Conservation (phyloP, 2,797 vertebrate species). For the Neosilurus mollespiculum region DNA sequence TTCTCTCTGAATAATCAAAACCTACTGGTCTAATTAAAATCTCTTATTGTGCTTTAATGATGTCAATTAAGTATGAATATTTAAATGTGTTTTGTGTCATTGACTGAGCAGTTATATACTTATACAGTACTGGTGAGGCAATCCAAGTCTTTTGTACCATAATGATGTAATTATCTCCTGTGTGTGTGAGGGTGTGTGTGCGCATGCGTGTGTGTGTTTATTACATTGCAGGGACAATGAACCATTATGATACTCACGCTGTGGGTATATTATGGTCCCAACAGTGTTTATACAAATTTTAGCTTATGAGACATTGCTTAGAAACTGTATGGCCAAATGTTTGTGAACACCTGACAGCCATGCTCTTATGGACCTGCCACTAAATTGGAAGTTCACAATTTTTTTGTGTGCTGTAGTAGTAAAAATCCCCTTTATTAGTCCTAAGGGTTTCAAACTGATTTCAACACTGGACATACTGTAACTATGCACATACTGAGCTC, state of each 20-base stretch:
- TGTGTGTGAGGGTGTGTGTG: background rate
- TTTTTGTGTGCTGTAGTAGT: no score
- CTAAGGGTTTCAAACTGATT: no score
- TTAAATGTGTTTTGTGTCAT: conserved; percentile 36
- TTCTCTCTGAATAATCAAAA: background rate
- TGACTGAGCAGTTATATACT: conserved; percentile 21
- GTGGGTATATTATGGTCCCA: background rate
- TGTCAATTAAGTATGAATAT: conserved; percentile 32
- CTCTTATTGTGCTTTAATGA: background rate
- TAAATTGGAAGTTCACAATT: no score
- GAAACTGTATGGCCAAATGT: no score
- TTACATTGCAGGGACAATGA: background rate
- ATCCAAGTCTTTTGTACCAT: conserved; percentile 16
- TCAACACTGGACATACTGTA: no score
- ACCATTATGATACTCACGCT: background rate
- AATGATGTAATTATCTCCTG: conserved; percentile 37
- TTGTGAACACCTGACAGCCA: no score
- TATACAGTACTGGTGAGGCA: conserved; percentile 34
- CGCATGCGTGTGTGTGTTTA: background rate
- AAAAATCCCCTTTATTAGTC: no score
- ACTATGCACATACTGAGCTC: background rate
- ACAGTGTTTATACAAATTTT: background rate
- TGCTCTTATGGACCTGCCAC: background rate
- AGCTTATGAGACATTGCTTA: background rate
- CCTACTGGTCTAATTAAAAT: background rate